Evolutionary conservation across 2,113 vertebrate species (phyloP), one percentile per base, ranked within the genome.

Genomic region (Myiozetetes cayanensis): DNA sequence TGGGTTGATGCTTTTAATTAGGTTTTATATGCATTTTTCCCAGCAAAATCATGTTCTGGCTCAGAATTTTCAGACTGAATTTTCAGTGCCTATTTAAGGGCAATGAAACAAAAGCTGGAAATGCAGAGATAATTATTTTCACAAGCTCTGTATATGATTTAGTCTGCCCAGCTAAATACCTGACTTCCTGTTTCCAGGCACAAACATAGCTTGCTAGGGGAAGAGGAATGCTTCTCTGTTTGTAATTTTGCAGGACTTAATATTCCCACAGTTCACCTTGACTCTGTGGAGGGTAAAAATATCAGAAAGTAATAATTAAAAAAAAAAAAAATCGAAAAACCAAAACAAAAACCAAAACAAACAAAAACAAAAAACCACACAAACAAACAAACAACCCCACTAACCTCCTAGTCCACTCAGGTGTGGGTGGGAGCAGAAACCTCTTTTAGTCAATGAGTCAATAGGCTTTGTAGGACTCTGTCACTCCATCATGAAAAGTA

Each of bases 1-100:
- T 86, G 85, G 88, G 74, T 41, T 93, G 94, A 84, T 94, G 90
- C 71, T 95, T 96, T 96, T 89, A 93, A 93, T 97, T 97, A 68
- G 66, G 46, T 65, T 96, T 90, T 61, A 70, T 92, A 46, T 81
- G 80, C 85, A 97, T 85, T 94, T 96, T 96, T 93, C 66, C 37
- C 56, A 93, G 85, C 30, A 90, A 95, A 94, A 92, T 49, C 9
- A 72, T 86, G 75, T 87, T 96, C 96, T 94, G 66, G 71, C 73
- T 89, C 70, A 59, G n/a, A 93, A 91, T 95, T 96, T 95, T 93
- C 78, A 67, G n/a, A 87, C 80, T 3, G 21, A 39, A 87, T 78
- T 87, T 97, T 85, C 52, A 75, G 59, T 67, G 66, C 63, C 61
- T 87, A 79, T 82, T 82, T 83, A 79, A 87, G 62, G 25, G 18